These are phyloP conservation scores for Myopa testacea DNA, from an alignment of 2,888 invertebrate genomes.

Conservation along the genomic window DNA sequence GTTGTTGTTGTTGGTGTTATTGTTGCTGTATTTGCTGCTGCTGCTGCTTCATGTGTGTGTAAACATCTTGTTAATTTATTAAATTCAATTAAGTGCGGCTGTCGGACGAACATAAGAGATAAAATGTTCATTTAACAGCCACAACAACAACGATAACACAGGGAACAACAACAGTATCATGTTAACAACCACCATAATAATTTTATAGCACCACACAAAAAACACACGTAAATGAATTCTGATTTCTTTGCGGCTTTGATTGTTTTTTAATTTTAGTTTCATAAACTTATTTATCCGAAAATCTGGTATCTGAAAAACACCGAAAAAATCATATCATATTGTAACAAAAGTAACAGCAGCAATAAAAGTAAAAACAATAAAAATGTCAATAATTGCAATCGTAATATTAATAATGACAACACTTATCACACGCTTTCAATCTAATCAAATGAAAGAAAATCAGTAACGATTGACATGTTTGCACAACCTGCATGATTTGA, in stretches of 20 bases:
- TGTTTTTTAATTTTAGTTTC: neutral
- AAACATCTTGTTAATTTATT: constrained; percentile 42
- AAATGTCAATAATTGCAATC: too few relatives aligned
- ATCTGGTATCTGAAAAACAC: too few relatives aligned
- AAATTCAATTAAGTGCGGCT: constrained; percentile 41
- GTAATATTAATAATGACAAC: constrained; percentile 6
- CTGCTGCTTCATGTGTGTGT: constrained; percentile 7
- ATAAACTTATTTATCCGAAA: too few relatives aligned
- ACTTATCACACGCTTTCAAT: neutral
- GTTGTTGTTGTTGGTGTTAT: constrained; percentile 35
- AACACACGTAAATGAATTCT: constrained; percentile 19
- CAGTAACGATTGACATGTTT: neutral
- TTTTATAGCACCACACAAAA: neutral
- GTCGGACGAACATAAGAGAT: constrained; percentile 25
- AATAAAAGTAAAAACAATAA: constrained; percentile 4
- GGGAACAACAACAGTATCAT: neutral
- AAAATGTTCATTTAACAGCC: constrained; percentile 39
- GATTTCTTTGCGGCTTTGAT: neutral
- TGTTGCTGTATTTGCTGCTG: constrained; percentile 56
- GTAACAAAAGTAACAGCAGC: neutral
- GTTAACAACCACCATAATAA: neutral
- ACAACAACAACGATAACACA: neutral
- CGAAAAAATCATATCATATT: neutral
- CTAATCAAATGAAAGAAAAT: neutral
- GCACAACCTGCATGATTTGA: neutral